A percentile compares a stretch with the other conserved stretches of the same genome.
phyloP scores from a whole-genome alignment of 1,140 invertebrate species.

The Cyrtorhinus lividipennis region DNA sequence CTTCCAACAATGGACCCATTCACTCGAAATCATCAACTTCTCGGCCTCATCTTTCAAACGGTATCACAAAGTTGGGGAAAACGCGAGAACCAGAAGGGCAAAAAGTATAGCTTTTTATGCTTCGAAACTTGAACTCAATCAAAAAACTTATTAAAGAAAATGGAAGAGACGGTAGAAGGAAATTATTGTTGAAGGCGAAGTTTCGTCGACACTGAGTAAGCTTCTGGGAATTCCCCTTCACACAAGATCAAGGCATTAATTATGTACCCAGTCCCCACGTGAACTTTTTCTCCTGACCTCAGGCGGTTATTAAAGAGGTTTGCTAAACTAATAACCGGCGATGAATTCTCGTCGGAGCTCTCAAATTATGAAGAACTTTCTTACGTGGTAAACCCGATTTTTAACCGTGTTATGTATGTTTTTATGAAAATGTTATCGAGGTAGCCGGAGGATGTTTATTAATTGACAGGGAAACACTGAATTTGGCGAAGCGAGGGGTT shows the following conservation, averaged over 20 bases:
- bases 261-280: background rate
- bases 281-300: too few relatives aligned
- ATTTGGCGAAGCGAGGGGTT: too few relatives aligned
- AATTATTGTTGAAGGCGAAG: background rate
- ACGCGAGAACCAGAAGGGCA: background rate
- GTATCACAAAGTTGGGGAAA: background rate
- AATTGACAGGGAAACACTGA: too few relatives aligned
- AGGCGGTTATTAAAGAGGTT: too few relatives aligned
- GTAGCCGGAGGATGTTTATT: too few relatives aligned
- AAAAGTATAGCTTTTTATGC: conserved; percentile 7
- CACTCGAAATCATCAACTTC: background rate
- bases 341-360: too few relatives aligned
- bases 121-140: conserved; percentile 5
- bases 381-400: too few relatives aligned
- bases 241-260: conserved; percentile 1
- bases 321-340: too few relatives aligned
- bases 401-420: too few relatives aligned
- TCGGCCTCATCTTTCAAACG: background rate
- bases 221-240: background rate
- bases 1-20: background rate
- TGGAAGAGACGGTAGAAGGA: background rate
- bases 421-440: too few relatives aligned
- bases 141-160: conserved; percentile 7
- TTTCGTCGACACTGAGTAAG: background rate
- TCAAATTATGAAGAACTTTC: too few relatives aligned